phyloP scores from a whole-genome alignment of 2,113 vertebrate species.

The Serilophus lunatus region DNA sequence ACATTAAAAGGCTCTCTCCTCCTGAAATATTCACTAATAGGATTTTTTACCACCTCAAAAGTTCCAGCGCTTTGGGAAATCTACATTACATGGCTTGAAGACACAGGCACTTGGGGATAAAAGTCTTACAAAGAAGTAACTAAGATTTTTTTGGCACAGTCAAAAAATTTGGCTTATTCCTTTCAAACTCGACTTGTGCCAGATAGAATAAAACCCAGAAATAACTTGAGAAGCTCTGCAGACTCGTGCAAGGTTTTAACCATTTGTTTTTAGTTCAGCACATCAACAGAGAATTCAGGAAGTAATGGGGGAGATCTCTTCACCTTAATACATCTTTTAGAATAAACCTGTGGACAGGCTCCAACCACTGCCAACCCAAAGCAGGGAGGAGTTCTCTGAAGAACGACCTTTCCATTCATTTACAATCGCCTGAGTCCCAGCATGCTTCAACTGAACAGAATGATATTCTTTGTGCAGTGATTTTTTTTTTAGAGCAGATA shows the following conservation, averaged over 20 bases:
- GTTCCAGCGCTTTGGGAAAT: background rate
- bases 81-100: background rate
- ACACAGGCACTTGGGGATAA: background rate
- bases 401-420: background rate
- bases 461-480: background rate
- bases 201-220: background rate
- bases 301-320: background rate
- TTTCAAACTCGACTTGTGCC: background rate
- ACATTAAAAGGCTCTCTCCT: background rate
- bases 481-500: background rate
- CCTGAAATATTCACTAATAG: background rate
- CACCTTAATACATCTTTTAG: background rate
- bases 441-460: background rate
- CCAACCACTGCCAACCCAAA: background rate
- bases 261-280: background rate
- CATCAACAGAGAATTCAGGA: background rate
- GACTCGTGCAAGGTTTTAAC: background rate
- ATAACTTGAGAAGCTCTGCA: background rate
- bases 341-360: background rate
- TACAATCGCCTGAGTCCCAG: background rate
- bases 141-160: accelerated
- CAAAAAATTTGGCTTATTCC: background rate
- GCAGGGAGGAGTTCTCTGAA: background rate
- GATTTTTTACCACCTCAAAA: background rate
- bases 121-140: accelerated